Percentiles rank a stretch among this genome's conserved stretches.
These are phyloP conservation scores for Amphipoea oculea DNA, from an alignment of 2,888 invertebrate genomes.

Conservation along the genomic window DNA sequence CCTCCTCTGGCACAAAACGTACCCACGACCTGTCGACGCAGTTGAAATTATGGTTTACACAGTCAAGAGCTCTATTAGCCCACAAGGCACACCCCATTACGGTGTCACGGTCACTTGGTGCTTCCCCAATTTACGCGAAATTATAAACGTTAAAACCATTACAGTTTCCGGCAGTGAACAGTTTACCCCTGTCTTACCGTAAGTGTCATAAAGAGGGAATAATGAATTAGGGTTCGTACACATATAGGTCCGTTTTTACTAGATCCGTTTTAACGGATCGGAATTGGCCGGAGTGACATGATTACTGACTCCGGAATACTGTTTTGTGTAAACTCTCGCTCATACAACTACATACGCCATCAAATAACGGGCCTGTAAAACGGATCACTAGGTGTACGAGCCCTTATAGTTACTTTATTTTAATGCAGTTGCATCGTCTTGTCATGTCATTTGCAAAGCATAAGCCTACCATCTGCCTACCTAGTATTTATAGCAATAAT, in stretches of 20 bases:
- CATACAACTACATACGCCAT: too few species aligned
- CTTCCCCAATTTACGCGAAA: constrained; percentile 44
- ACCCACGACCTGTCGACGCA: constrained; percentile 7
- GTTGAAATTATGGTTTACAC: constrained; percentile 17
- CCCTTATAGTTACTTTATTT: background rate
- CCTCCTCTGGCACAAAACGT: background rate
- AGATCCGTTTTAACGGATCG: too few species aligned
- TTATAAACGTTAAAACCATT: constrained; percentile 46
- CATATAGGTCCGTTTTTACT: too few species aligned
- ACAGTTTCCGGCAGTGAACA: constrained; percentile 41
- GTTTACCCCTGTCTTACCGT: constrained; percentile 8
- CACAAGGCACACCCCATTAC: constrained; percentile 28
- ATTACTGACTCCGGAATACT: too few species aligned
- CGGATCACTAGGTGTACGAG: too few species aligned
- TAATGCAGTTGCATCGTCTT: background rate
- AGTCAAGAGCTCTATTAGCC: constrained; percentile 15
- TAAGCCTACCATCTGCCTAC: background rate
- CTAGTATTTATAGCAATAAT: background rate
- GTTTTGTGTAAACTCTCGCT: too few species aligned
- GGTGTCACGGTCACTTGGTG: constrained; percentile 35
- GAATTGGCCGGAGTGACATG: too few species aligned
- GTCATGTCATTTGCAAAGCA: too few species aligned
- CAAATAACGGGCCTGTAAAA: too few species aligned
- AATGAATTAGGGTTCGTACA: background rate
- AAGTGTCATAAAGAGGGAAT: constrained; percentile 6